A percentile compares a stretch with the other conserved stretches of the same genome.
Conservation (phyloP, 2,113 vertebrate species). For the Neoarius graeffei region DNA sequence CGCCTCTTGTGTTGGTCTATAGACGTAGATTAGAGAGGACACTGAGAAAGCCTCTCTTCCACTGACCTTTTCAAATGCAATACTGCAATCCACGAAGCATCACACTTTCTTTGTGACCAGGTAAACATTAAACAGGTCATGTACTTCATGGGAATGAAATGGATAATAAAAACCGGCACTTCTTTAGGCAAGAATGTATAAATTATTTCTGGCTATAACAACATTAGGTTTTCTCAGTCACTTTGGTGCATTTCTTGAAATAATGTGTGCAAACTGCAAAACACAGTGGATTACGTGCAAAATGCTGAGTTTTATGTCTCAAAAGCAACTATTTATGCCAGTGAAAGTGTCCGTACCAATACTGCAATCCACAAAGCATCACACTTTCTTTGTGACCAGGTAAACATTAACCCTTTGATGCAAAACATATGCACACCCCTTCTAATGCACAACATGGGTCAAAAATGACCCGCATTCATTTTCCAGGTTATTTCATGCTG, state of each 20-base stretch:
- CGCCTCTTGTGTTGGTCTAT: conserved; percentile 9
- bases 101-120: background rate
- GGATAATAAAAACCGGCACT: background rate
- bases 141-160: background rate
- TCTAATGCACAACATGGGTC: too few species aligned
- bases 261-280: too few species aligned
- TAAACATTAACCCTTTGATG: too few species aligned
- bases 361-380: background rate
- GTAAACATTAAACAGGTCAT: background rate
- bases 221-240: background rate
- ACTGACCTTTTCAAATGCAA: conserved; percentile 31
- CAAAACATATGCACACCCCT: too few species aligned
- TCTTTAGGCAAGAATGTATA: background rate
- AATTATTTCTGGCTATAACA: background rate
- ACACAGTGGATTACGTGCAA: too few species aligned
- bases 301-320: too few species aligned
- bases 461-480: too few species aligned
- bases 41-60: background rate
- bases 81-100: background rate
- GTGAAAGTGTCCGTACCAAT: background rate
- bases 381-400: background rate
- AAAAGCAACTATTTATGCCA: too few species aligned
- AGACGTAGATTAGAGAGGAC: background rate
- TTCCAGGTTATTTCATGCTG: too few species aligned
- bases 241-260: too few species aligned